These are phyloP conservation scores for Aphelenchoides fujianensis DNA, from an alignment of 1,140 invertebrate species.

Conservation along the genomic window DNA sequence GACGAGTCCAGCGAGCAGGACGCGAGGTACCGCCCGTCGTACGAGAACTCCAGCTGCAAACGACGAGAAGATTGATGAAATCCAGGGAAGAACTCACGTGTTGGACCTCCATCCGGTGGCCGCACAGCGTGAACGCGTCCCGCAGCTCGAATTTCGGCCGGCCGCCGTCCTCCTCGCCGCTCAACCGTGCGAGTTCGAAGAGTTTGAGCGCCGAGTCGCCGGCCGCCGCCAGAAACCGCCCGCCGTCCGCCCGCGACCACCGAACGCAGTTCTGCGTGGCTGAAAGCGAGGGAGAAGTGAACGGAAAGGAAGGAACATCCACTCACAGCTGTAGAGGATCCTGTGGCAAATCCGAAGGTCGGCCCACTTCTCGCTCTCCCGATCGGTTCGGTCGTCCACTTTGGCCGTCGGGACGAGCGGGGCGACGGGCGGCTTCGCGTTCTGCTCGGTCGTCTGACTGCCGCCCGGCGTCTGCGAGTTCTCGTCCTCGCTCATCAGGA, in stretches of 20 bases:
- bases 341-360: neutral
- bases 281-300: neutral
- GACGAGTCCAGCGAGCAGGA: slow-evolving; percentile 10
- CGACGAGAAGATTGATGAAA: no score
- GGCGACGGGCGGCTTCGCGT: no score
- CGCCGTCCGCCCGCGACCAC: slow-evolving; percentile 5
- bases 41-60: slow-evolving; percentile 1
- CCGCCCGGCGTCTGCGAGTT: neutral
- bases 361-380: neutral
- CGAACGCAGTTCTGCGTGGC: slow-evolving; percentile 15
- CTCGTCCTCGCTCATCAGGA: neutral
- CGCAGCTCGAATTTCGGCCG: neutral
- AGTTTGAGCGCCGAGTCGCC: slow-evolving; percentile 10
- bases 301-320: neutral
- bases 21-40: neutral
- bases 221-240: neutral
- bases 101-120: slow-evolving; percentile 14
- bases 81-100: no score
- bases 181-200: no score
- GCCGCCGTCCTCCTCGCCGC: neutral
- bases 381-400: neutral
- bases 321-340: neutral
- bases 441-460: neutral
- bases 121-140: neutral
- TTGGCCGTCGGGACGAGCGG: neutral